Conservation (phyloP, 2,797 vertebrate genomes). For the Helicolenus hilgendorfi region DNA sequence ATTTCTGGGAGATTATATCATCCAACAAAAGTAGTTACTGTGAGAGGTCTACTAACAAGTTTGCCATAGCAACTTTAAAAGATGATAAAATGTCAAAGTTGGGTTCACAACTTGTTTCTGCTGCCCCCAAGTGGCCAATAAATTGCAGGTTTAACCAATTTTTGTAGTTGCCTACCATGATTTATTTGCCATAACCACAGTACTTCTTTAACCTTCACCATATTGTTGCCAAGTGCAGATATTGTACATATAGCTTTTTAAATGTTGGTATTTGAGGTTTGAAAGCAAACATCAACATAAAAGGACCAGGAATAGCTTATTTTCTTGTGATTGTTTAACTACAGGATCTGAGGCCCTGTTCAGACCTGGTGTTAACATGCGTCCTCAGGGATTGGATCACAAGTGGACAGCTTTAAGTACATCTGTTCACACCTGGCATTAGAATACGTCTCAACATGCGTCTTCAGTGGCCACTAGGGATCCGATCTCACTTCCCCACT, state of each 20-base stretch:
- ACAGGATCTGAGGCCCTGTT: neutral
- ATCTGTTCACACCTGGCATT: no score
- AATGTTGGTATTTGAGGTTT: neutral
- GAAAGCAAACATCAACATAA: neutral
- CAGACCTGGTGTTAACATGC: no score
- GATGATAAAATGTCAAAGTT: no score
- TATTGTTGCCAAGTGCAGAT: no score
- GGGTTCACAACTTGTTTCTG: neutral
- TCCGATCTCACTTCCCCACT: no score
- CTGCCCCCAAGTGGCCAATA: neutral
- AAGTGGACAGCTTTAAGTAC: no score
- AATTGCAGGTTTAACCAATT: neutral
- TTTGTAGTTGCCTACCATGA: neutral
- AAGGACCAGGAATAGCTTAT: neutral
- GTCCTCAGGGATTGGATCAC: no score
- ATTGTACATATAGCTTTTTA: neutral
- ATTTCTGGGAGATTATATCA: no score
- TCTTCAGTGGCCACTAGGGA: no score
- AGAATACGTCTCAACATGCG: accelerated
- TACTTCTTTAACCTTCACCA: neutral
- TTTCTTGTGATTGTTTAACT: neutral
- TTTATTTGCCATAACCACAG: neutral
- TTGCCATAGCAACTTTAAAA: no score
- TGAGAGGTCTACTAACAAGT: no score
- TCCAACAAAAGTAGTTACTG: no score